Evolutionary conservation across 2,113 vertebrate species (phyloP).

Genomic region (Cariama cristata): DNA sequence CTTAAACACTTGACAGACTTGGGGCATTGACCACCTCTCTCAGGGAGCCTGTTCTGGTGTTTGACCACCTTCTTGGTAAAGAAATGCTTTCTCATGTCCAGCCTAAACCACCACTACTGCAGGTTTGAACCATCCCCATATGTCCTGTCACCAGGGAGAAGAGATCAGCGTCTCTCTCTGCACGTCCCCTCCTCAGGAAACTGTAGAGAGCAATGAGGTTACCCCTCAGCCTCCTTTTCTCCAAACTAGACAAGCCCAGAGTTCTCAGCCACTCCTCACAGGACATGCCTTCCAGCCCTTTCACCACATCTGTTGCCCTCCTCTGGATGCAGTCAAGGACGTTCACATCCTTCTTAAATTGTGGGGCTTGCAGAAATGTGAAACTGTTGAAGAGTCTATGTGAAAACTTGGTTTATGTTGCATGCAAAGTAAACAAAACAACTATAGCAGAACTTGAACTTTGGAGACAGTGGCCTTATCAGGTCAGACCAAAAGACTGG

Average conservation of each 20-base stretch:
- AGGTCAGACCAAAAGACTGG: not conserved
- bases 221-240: not conserved
- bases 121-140: not conserved
- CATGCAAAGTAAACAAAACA: not conserved
- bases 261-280: no score
- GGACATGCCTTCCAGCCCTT: no score
- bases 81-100: not conserved
- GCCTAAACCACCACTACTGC: not conserved
- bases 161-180: no score
- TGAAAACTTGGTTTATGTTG: not conserved
- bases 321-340: no score
- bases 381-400: not conserved
- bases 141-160: no score
- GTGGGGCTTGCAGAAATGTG: not conserved
- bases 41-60: not conserved
- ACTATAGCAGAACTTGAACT: not conserved
- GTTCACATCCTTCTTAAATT: no score
- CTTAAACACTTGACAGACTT: not conserved
- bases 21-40: fast-evolving
- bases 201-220: no score
- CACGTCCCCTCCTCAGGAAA: no score
- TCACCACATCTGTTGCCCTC: no score
- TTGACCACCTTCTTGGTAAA: not conserved
- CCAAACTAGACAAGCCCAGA: not conserved
- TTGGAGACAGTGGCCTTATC: not conserved